A percentile compares a stretch with the other conserved stretches of the same genome.
Evolutionary conservation across 2,113 vertebrate species (phyloP).

Genomic region (Cephalopterus ornatus): DNA sequence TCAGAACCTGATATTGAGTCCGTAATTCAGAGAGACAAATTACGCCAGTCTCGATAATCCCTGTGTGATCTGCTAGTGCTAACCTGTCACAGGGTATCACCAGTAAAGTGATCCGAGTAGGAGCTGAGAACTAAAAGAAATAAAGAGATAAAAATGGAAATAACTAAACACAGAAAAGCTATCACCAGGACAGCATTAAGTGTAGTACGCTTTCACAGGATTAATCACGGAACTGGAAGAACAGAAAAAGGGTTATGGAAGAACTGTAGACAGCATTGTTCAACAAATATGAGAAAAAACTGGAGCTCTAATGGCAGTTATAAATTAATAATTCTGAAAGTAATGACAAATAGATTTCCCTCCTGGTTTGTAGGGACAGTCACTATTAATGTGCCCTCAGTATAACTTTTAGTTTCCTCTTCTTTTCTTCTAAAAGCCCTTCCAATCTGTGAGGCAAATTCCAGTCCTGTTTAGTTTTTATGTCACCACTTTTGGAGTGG

Average conservation of each 20-base stretch:
- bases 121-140: not conserved
- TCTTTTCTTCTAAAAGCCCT: not conserved
- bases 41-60: not conserved
- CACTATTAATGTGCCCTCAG: not conserved
- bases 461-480: not conserved
- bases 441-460: not conserved
- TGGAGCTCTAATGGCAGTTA: not conserved
- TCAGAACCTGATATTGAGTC: not conserved
- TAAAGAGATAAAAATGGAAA: not conserved
- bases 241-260: not conserved
- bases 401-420: not conserved
- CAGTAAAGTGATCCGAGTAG: not conserved
- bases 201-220: not conserved
- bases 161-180: not conserved
- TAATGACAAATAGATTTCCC: not conserved
- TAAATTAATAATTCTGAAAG: not conserved
- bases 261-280: not conserved
- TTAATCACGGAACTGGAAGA: not conserved
- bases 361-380: not conserved
- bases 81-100: not conserved
- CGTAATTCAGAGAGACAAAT: not conserved
- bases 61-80: no score
- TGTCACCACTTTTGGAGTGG: not conserved
- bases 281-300: not conserved
- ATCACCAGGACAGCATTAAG: rapidly evolving